Evolutionary conservation across 2,888 invertebrate genomes (phyloP), one percentile per base, ranked within the genome.

Genomic region (Leptura quadrifasciata): DNA sequence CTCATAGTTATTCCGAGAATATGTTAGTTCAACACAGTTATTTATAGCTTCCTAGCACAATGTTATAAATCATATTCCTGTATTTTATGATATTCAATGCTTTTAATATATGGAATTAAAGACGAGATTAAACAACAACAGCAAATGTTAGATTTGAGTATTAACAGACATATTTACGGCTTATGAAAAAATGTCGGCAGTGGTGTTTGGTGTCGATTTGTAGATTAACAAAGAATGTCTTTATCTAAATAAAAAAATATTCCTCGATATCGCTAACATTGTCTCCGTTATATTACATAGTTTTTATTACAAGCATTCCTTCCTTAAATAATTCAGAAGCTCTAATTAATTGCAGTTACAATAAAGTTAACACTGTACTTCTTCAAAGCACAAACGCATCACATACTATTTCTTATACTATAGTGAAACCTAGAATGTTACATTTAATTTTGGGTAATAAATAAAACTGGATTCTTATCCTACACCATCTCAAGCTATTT

Each of bases 161-260:
- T 47, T 47, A 47, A 47, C 47, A 47, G 5, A 47, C 3, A 47
- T 47, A 47, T 47, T 47, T 47, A 47, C n/a, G 47, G 17, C 5
- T n/a, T n/a, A 47, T n/a, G 47, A 47, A 39, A 39, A 47, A 47
- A n/a, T 47, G 47, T 15, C 5, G 15, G 12, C 2, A 15, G 39
- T 39, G 39, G 47, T n/a, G 47, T 15, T 17, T 47, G n/a, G n/a
- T n/a, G 2, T 47, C 3, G 47, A 15, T 15, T 17, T 4, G 47
- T n/a, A 47, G 47, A 39, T 47, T 47, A 47, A 47, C n/a, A 47
- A 47, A 47, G n/a, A 47, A 47, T 47, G n/a, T 47, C n/a, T 47
- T 47, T 47, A 47, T 47, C 5, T n/a, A 47, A 47, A 47, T 47
- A 47, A 2, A 0, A 12, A 47, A n/a, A 15, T n/a, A n/a, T 47